These are phyloP conservation scores for Pangasius krempfi DNA, from an alignment of 2,797 vertebrate genomes.

Conservation along the genomic window DNA sequence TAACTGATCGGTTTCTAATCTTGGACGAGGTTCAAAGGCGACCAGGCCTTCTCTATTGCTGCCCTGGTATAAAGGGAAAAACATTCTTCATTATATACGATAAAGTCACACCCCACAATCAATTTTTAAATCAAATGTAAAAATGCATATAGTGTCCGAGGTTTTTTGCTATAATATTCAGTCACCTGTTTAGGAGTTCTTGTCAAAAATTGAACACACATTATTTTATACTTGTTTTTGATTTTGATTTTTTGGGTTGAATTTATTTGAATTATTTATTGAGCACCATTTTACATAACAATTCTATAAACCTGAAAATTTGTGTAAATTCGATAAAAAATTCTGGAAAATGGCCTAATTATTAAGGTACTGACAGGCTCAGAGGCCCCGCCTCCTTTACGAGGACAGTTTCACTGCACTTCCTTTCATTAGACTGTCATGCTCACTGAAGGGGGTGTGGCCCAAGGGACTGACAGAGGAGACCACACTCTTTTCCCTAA, in stretches of 20 bases:
- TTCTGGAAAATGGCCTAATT: background rate
- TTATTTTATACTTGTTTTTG: background rate
- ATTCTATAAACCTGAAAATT: background rate
- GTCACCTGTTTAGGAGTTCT: background rate
- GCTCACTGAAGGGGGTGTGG: background rate
- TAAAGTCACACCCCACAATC: background rate
- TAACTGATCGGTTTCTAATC: background rate
- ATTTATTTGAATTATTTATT: background rate
- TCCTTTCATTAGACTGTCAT: background rate
- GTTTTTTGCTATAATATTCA: background rate
- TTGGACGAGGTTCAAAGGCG: background rate
- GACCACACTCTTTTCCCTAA: background rate
- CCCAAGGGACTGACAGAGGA: background rate
- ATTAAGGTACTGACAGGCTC: too few relatives aligned
- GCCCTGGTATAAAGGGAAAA: background rate
- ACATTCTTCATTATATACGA: background rate
- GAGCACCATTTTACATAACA: background rate
- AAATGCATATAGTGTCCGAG: background rate
- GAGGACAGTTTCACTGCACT: background rate
- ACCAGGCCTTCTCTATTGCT: background rate
- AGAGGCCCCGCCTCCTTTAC: too few relatives aligned
- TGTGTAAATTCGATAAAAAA: background rate
- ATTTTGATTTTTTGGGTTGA: background rate
- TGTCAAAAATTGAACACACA: background rate
- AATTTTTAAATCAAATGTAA: background rate